phyloP scores from a whole-genome alignment of 2,888 invertebrate genomes.

The Lasioglossum pauxillum region DNA sequence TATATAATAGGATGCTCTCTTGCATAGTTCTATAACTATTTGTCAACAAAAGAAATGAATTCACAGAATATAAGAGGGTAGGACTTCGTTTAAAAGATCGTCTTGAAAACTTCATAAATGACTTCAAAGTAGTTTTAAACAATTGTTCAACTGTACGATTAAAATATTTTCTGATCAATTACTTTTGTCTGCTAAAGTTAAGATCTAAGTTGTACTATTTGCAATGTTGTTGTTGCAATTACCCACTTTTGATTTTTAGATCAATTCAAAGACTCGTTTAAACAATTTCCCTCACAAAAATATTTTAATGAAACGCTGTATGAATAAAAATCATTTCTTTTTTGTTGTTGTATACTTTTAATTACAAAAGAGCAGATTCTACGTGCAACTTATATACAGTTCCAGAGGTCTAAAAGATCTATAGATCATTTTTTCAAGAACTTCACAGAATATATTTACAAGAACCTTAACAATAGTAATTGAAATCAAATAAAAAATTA shows the following conservation, averaged over 20 bases:
- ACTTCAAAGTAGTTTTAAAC: background rate
- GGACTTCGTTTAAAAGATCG: conserved; percentile 62
- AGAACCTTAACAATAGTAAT: conserved; percentile 40
- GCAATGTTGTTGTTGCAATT: conserved; percentile 13
- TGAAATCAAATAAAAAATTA: conserved; percentile 36
- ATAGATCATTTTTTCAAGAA: conserved; percentile 46
- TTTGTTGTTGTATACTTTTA: conserved; percentile 41
- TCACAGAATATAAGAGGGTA: conserved; percentile 23
- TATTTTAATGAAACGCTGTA: background rate
- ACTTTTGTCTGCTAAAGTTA: background rate
- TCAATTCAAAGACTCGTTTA: conserved; percentile 25
- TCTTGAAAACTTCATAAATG: background rate
- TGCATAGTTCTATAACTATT: conserved; percentile 44
- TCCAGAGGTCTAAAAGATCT: conserved; percentile 49
- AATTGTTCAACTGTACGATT: background rate
- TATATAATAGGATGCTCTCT: conserved; percentile 69
- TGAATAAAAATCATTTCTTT: conserved; percentile 45
- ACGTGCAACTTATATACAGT: conserved; percentile 56
- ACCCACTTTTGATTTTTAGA: background rate
- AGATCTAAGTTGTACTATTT: background rate
- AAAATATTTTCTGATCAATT: background rate
- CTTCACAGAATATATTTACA: conserved; percentile 56
- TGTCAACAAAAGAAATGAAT: conserved; percentile 38
- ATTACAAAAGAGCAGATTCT: conserved; percentile 67
- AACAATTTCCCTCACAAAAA: conserved; percentile 38